These are phyloP conservation scores for Pterobdella sp. DNA, from an alignment of 2,888 invertebrate species.

Conservation along the genomic window DNA sequence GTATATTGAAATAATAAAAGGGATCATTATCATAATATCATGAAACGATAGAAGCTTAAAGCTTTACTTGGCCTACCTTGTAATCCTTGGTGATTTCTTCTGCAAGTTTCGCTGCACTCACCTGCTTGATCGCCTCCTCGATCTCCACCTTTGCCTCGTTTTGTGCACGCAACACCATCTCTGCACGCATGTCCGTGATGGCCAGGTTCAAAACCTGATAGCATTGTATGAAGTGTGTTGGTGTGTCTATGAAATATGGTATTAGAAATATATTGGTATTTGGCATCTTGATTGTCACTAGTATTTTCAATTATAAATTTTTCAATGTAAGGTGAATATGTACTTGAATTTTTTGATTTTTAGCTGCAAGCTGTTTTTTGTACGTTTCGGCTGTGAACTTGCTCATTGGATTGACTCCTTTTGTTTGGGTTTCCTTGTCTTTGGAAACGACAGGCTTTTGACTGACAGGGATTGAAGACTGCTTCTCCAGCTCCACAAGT, in stretches of 20 bases:
- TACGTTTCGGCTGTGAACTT: background rate
- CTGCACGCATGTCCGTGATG: background rate
- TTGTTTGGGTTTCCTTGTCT: background rate
- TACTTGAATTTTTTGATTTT: background rate
- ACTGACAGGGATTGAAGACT: too few species aligned
- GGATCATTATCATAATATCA: too few species aligned
- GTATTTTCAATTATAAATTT: background rate
- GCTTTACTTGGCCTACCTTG: too few species aligned
- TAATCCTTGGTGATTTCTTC: slow-evolving; percentile 5
- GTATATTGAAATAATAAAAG: too few species aligned
- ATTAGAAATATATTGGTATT: background rate
- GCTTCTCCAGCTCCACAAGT: background rate
- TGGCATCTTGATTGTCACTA: background rate
- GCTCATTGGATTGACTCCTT: background rate
- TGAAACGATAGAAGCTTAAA: too few species aligned
- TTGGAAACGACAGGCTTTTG: background rate
- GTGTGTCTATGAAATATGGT: background rate
- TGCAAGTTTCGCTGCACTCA: background rate
- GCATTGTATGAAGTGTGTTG: background rate
- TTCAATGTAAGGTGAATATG: background rate
- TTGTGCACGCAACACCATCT: background rate
- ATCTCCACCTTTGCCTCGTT: slow-evolving; percentile 1
- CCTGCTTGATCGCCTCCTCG: background rate
- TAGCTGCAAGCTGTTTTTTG: background rate
- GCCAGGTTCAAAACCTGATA: background rate